A percentile compares a stretch with the other conserved stretches of the same genome.
Evolutionary conservation across 1,140 invertebrate genomes (phyloP).

Genomic region (Eupristina koningsbergeri): DNA sequence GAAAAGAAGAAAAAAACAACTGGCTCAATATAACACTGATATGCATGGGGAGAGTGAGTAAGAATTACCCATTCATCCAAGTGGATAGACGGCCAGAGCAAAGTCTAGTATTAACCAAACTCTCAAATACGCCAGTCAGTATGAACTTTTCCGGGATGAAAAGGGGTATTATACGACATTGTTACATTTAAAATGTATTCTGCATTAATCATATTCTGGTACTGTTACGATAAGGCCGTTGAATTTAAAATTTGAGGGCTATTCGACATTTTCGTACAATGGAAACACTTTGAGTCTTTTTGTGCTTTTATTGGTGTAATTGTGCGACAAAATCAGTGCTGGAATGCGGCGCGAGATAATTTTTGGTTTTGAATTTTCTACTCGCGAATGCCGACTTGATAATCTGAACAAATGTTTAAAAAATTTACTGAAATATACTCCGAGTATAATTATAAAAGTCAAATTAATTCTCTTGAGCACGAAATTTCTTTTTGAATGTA

Average conservation of each 20-base stretch:
- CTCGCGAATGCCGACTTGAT: too few species aligned
- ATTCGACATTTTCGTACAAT: neutral
- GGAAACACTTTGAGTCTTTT: neutral
- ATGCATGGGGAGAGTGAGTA: neutral
- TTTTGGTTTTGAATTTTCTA: neutral
- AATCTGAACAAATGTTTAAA: too few species aligned
- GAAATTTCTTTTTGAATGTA: too few species aligned
- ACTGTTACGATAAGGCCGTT: neutral
- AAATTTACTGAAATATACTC: too few species aligned
- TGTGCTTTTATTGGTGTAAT: too few species aligned
- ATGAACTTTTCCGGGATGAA: conserved; percentile 9
- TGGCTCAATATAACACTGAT: neutral
- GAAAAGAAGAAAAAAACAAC: too few species aligned
- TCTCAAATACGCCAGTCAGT: neutral
- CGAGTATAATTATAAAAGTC: too few species aligned
- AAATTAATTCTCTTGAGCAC: too few species aligned
- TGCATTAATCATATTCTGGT: neutral
- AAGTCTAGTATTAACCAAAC: neutral
- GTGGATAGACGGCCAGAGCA: too few species aligned
- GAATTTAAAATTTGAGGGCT: conserved; percentile 12
- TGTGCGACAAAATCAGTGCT: neutral
- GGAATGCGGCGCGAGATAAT: neutral
- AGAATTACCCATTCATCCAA: neutral
- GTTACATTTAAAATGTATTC: neutral
- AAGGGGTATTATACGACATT: neutral